A percentile compares a stretch with the other conserved stretches of the same genome.
Conservation (phyloP, 1,140 invertebrate species). For the Adelges cooleyi region DNA sequence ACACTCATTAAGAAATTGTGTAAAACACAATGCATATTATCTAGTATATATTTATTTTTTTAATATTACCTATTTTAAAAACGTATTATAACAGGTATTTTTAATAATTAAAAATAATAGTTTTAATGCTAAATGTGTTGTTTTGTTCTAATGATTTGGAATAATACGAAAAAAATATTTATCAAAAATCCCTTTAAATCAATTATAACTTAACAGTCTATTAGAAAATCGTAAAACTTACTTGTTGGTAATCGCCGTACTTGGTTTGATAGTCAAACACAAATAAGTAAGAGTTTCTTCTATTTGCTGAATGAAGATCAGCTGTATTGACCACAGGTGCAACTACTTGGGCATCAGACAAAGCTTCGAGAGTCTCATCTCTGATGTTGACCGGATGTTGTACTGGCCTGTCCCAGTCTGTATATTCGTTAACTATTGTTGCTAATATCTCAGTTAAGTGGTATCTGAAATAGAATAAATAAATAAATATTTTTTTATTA, state of each 20-base stretch:
- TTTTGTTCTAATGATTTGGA: no score
- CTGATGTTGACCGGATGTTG: slow-evolving; percentile 69
- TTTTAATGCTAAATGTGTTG: no score
- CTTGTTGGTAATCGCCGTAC: slow-evolving; percentile 78
- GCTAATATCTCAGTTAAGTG: slow-evolving; percentile 72
- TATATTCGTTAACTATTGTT: slow-evolving; percentile 91
- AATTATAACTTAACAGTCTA: no score
- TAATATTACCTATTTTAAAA: no score
- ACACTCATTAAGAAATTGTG: no score
- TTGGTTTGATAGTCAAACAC: slow-evolving; percentile 91
- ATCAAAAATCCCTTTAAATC: no score
- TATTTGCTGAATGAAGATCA: slow-evolving; percentile 75
- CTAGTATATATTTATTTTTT: no score
- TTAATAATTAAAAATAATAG: no score
- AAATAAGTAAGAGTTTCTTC: slow-evolving; percentile 76
- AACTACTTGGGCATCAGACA: slow-evolving; percentile 86
- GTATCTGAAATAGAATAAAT: slow-evolving; percentile 32
- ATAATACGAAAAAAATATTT: no score
- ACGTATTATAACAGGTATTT: no score
- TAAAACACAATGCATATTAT: no score
- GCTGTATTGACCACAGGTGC: slow-evolving; percentile 84
- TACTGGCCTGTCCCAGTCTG: slow-evolving; percentile 87
- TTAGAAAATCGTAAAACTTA: slow-evolving; percentile 42
- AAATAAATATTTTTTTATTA: not conserved
- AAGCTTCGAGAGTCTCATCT: slow-evolving; percentile 83